These are phyloP conservation scores for Noctua comes DNA, from an alignment of 2,888 invertebrate genomes.

Conservation along the genomic window DNA sequence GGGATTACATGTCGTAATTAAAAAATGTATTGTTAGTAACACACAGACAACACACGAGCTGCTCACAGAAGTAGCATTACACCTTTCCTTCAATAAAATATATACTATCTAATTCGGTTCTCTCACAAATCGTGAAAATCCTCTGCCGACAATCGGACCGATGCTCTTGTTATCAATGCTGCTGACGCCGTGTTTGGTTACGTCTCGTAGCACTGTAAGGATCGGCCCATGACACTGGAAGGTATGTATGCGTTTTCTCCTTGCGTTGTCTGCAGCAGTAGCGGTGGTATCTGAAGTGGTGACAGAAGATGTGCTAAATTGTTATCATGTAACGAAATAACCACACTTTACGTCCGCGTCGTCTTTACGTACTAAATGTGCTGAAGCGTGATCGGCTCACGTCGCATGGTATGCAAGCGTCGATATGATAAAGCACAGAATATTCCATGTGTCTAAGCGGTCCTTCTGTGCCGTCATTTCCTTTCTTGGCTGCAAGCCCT, in stretches of 20 bases:
- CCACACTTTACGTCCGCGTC: neutral
- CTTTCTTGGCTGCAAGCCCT: neutral
- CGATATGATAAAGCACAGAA: neutral
- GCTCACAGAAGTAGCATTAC: constrained; percentile 27
- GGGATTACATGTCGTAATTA: constrained; percentile 56
- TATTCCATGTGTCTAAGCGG: neutral
- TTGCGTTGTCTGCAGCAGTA: neutral
- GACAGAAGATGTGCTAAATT: neutral
- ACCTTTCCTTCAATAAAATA: neutral
- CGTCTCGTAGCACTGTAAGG: neutral
- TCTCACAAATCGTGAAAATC: neutral
- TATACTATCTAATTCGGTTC: neutral
- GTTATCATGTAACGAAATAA: neutral
- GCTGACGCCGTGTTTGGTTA: neutral
- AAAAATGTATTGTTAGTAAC: constrained; percentile 52
- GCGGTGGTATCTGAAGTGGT: neutral
- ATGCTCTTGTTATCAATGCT: neutral
- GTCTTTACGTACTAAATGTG: neutral
- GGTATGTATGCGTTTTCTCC: neutral
- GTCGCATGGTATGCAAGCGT: neutral
- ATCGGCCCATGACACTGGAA: neutral
- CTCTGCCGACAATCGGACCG: neutral
- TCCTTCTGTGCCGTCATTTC: constrained; percentile 8
- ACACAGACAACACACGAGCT: neutral
- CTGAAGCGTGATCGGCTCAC: too few species aligned